Conservation (phyloP, 92 coral and sea anemone genomes). For the Phenganax marumi region DNA sequence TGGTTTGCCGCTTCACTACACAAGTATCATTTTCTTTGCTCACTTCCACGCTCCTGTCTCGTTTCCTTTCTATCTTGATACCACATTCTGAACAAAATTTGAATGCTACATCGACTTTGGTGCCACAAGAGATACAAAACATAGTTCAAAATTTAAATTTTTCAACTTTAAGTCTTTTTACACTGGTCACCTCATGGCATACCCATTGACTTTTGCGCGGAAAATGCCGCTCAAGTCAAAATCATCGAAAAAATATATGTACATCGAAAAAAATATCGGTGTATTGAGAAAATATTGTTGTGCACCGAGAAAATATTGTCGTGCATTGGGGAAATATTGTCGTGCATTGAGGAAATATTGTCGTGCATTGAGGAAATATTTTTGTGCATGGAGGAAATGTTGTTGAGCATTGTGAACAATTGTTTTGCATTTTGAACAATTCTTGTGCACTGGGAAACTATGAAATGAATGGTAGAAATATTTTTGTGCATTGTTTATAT, state of each 20-base stretch:
- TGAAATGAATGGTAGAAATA: background rate
- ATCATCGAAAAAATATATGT: background rate
- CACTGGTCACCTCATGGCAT: background rate
- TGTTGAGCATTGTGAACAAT: constrained; percentile 20
- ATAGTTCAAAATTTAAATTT: background rate
- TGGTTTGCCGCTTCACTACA: background rate
- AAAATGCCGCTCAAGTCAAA: background rate
- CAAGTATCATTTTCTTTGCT: background rate
- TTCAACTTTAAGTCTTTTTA: background rate
- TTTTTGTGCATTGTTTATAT: constrained; percentile 4
- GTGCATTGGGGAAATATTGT: constrained; percentile 25
- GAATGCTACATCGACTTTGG: background rate
- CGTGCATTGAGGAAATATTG: constrained; percentile 20
- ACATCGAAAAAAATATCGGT: constrained; percentile 13
- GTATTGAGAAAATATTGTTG: constrained; percentile 23
- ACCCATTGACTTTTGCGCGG: background rate
- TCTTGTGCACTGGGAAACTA: constrained; percentile 19
- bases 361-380: constrained; percentile 21
- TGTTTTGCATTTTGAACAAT: constrained; percentile 12
- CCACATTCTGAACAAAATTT: constrained; percentile 33
- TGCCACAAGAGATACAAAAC: constrained; percentile 30
- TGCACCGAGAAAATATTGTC: constrained; percentile 17
- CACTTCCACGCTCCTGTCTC: constrained; percentile 7
- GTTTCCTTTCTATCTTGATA: constrained; percentile 17
- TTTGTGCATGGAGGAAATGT: constrained; percentile 19